These are phyloP conservation scores for Campaea margaritaria DNA, from an alignment of 2,888 invertebrate species.

Conservation along the genomic window DNA sequence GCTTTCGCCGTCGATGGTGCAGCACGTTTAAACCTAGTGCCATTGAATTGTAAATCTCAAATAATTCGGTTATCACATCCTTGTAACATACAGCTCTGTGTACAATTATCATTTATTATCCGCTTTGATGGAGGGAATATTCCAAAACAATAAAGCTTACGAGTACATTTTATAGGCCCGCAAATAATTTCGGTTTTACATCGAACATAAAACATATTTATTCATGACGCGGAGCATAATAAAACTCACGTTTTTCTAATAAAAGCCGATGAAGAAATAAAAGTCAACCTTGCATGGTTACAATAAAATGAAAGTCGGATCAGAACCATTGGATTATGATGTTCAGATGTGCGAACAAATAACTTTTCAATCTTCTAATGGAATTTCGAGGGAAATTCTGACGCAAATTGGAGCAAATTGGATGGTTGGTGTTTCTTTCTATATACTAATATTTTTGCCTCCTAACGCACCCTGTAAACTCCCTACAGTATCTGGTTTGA, in stretches of 20 bases:
- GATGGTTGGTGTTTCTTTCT: background rate
- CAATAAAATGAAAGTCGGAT: slow-evolving; percentile 37
- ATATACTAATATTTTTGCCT: background rate
- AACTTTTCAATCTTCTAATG: slow-evolving; percentile 30
- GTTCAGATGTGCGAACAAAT: slow-evolving; percentile 17
- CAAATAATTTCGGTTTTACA: slow-evolving; percentile 47
- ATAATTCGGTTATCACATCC: no score
- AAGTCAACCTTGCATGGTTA: slow-evolving; percentile 39
- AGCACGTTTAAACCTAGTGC: background rate
- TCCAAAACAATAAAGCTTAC: slow-evolving; percentile 36
- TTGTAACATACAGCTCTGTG: slow-evolving; percentile 2
- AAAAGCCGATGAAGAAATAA: slow-evolving; percentile 46
- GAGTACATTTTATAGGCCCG: slow-evolving; percentile 41
- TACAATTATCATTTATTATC: slow-evolving; percentile 27
- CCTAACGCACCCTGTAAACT: no score
- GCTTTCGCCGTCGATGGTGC: no score
- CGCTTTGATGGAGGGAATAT: slow-evolving; percentile 28
- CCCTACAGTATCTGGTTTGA: no score
- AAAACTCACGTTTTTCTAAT: slow-evolving; percentile 46
- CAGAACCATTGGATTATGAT: slow-evolving; percentile 21
- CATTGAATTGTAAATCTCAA: background rate
- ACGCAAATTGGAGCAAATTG: background rate
- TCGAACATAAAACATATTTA: slow-evolving; percentile 47
- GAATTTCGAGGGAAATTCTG: background rate
- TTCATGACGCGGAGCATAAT: slow-evolving; percentile 45